Evolutionary conservation across 53 echinoderm and acorn worm genomes (phyloP), one percentile per base, ranked within the genome.

Genomic region (Apostichopus leukothele): DNA sequence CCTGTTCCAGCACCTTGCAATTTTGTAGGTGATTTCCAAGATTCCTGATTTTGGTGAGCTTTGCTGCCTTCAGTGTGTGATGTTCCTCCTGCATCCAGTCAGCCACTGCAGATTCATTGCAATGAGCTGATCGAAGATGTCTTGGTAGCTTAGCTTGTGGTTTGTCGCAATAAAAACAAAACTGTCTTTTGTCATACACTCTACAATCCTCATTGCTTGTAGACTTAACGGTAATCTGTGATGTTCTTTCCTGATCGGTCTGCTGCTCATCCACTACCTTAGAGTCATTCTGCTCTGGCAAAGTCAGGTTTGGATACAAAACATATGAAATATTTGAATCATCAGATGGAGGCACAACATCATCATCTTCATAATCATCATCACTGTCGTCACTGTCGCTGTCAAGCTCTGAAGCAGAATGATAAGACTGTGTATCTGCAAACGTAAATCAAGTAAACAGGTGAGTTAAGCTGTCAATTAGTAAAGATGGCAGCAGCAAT

Each of bases 11-110:
- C 67, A 95, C 93, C 3, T 93, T 83, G 54, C 75, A 91, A 74
- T 95, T 95, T 76, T 95, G 90, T 6, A 91, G 12, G 78, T 91
- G 95, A 88, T 95, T 93, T 10, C 85, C 90, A 6, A 94, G 50
- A 68, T 94, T 94, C 52, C 92, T 76, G 9, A 94, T 57, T 79
- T 92, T 91, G 4, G 91, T 89, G 21, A 94, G 88, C 53, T 92
- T 90, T 1, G 88, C 91, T 23, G 79, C 78, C 76, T 91, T 87
- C 51, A 73, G 21, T 18, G 61, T 50, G 0, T 52, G 20, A 12
- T 89, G 87, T 22, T 89, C 88, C 18, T 87, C 91, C 2, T 89
- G 63, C 26, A 91, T 83, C 50, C 88, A 86, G 27, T 92, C 90
- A 14, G 83, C 71, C 1, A 94, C 89, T 8, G 91, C 92, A 1